phyloP scores from a whole-genome alignment of 2,113 vertebrate genomes.

The Dicrurus megarhynchus region DNA sequence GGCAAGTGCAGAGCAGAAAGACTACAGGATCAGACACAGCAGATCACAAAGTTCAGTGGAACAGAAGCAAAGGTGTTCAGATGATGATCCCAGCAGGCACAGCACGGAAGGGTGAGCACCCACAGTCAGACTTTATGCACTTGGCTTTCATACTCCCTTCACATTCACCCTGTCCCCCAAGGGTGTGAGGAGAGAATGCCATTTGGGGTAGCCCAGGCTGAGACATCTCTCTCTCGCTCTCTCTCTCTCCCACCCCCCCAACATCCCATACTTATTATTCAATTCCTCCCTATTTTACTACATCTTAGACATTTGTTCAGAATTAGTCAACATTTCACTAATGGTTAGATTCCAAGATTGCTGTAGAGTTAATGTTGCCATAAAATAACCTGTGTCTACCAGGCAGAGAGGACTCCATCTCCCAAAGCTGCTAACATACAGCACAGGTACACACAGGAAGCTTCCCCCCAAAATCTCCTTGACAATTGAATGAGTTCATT shows the following conservation, averaged over 20 bases:
- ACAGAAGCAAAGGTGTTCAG: neutral
- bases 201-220: neutral
- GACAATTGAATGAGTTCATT: neutral
- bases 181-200: neutral
- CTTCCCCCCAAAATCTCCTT: neutral
- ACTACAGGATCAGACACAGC: neutral
- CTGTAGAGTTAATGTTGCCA: neutral
- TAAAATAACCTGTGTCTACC: neutral
- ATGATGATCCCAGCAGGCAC: neutral
- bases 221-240: neutral
- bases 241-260: neutral
- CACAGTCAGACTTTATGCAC: neutral
- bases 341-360: neutral
- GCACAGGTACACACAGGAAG: neutral
- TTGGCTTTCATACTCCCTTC: neutral
- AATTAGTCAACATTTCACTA: neutral
- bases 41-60: neutral
- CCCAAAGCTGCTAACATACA: neutral
- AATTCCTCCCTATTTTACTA: neutral
- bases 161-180: neutral
- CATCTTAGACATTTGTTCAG: neutral
- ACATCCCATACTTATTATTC: neutral
- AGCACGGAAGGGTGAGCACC: neutral
- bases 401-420: neutral
- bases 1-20: neutral